Conservation (phyloP, 2,113 vertebrate genomes). For the Numida meleagris region DNA sequence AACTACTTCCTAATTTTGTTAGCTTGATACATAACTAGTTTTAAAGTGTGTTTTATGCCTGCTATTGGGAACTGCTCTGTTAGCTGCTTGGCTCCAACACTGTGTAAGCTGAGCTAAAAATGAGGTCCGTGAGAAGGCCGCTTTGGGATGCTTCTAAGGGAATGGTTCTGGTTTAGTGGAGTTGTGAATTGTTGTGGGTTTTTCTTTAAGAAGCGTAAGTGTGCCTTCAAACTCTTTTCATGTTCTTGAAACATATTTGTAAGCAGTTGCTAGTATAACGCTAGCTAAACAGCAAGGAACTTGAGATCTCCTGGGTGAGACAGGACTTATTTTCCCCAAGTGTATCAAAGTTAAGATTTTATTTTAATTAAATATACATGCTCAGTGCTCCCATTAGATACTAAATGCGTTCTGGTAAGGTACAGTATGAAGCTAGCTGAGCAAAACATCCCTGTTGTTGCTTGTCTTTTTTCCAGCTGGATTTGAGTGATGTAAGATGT, state of each 20-base stretch:
- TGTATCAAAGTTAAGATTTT: background rate
- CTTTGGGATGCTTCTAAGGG: background rate
- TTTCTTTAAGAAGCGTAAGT: background rate
- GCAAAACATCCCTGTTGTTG: background rate
- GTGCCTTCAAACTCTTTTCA: background rate
- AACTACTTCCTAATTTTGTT: background rate
- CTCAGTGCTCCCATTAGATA: background rate
- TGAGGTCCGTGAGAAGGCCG: no score
- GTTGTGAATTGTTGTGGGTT: no score
- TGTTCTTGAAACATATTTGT: background rate
- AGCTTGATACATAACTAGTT: background rate
- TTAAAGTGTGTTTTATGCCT: background rate
- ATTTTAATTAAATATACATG: background rate
- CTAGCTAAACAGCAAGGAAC: background rate
- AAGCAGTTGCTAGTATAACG: no score
- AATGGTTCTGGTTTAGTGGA: background rate
- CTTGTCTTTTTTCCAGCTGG: background rate
- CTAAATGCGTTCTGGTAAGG: background rate
- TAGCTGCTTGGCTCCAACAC: background rate
- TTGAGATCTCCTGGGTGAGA: background rate
- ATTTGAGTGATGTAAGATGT: background rate
- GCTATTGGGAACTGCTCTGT: background rate
- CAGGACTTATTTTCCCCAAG: background rate
- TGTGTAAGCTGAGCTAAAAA: background rate
- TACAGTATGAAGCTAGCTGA: background rate